Conservation (phyloP, 2,888 invertebrate genomes). For the Papilio elwesi region DNA sequence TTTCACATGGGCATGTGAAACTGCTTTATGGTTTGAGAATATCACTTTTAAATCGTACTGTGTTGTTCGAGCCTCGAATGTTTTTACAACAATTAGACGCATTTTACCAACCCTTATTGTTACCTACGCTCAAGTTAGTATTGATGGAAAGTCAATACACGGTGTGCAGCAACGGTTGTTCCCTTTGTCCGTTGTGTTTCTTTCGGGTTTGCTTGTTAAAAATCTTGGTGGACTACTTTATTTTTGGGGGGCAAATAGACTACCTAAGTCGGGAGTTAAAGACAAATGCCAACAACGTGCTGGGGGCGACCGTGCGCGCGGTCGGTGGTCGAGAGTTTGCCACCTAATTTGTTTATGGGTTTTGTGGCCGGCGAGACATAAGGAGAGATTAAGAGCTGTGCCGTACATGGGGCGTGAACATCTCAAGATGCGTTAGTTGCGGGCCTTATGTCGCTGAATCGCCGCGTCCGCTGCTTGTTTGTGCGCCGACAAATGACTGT, state of each 20-base stretch:
- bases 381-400: slow-evolving; percentile 46
- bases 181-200: slow-evolving; percentile 62
- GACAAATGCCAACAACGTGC: slow-evolving; percentile 63
- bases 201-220: slow-evolving; percentile 78
- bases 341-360: slow-evolving; percentile 51
- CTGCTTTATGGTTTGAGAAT: slow-evolving; percentile 82
- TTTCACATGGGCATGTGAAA: slow-evolving; percentile 82
- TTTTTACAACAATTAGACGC: slow-evolving; percentile 83
- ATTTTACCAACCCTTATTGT: slow-evolving; percentile 78
- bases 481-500: slow-evolving; percentile 9
- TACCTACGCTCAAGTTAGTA: slow-evolving; percentile 61
- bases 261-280: slow-evolving; percentile 64
- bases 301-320: slow-evolving; percentile 44
- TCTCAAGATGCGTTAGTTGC: slow-evolving; percentile 35
- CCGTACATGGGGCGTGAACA: slow-evolving; percentile 45
- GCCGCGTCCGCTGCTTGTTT: slow-evolving; percentile 10
- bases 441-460: slow-evolving; percentile 26
- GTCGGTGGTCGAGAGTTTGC: slow-evolving; percentile 47
- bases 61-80: slow-evolving; percentile 70
- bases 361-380: slow-evolving; percentile 41
- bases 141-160: slow-evolving; percentile 69
- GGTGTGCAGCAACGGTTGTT: slow-evolving; percentile 50
- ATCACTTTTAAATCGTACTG: slow-evolving; percentile 81
- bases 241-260: slow-evolving; percentile 67
- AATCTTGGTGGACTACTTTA: slow-evolving; percentile 76